A percentile compares a stretch with the other conserved stretches of the same genome.
These are phyloP conservation scores for Lamprotornis superbus DNA, from an alignment of 2,113 vertebrate genomes.

Conservation along the genomic window DNA sequence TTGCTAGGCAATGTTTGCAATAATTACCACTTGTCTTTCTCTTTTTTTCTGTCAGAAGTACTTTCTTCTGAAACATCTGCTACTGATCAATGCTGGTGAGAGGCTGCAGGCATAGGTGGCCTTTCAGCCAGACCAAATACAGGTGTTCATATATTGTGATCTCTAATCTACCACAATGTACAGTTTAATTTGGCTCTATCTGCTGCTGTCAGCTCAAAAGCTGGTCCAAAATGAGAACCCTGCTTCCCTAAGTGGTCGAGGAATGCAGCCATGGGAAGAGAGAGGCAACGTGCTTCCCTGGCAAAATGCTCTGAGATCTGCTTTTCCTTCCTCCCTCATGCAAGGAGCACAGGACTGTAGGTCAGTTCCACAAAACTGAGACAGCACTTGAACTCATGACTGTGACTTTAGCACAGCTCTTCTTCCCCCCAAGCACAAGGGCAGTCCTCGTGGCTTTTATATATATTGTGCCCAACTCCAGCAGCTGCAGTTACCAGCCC, in stretches of 20 bases:
- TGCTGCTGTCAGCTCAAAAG: not conserved
- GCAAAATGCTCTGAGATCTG: fast-evolving
- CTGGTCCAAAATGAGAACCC: not conserved
- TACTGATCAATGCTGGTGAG: not conserved
- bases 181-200: not conserved
- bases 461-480: fast-evolving
- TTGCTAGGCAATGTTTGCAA: fast-evolving
- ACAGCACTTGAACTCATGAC: not conserved
- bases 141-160: not conserved
- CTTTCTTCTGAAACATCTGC: not conserved
- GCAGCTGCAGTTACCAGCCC: not conserved
- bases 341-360: fast-evolving
- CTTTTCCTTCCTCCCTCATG: not conserved
- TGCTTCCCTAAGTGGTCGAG: fast-evolving
- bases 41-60: not conserved
- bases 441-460: fast-evolving
- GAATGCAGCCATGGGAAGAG: fast-evolving
- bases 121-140: not conserved
- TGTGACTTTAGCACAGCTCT: not conserved
- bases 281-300: fast-evolving
- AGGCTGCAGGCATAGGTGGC: not conserved
- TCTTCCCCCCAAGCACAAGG: not conserved
- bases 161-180: not conserved
- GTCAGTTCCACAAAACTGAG: not conserved
- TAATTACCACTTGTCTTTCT: not conserved